A percentile compares a stretch with the other conserved stretches of the same genome.
These are phyloP conservation scores for Athripsodes cinereus DNA, from an alignment of 2,888 invertebrate species.

Conservation along the genomic window DNA sequence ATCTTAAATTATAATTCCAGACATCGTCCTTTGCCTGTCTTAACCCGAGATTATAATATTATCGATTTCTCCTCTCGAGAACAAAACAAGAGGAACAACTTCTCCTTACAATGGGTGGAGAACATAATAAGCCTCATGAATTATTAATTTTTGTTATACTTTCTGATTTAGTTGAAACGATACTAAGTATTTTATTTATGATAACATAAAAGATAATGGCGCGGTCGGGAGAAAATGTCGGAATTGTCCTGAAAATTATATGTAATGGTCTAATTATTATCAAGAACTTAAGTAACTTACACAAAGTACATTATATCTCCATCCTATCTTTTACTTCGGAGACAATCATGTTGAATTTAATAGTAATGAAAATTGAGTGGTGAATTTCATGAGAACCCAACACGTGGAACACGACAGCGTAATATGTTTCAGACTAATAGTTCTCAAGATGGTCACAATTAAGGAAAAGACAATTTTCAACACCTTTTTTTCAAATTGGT, in stretches of 20 bases:
- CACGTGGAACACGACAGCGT: too few species aligned
- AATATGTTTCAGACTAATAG: too few species aligned
- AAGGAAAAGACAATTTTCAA: too few species aligned
- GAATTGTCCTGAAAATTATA: not conserved
- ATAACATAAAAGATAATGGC: conserved; percentile 4
- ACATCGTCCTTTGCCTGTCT: not conserved
- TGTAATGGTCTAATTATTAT: not conserved
- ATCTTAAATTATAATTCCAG: too few species aligned
- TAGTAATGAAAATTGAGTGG: not conserved
- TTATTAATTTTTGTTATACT: conserved; percentile 6
- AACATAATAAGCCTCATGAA: conserved; percentile 4
- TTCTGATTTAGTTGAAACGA: conserved; percentile 4
- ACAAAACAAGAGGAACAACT: not conserved
- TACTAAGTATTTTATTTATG: conserved; percentile 5
- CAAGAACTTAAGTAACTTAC: not conserved
- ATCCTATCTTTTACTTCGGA: not conserved
- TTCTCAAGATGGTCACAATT: too few species aligned
- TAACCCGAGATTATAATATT: not conserved
- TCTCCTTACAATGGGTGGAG: not conserved
- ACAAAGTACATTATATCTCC: too few species aligned
- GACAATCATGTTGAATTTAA: not conserved
- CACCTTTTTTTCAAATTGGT: too few species aligned
- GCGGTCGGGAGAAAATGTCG: not conserved
- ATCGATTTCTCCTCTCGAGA: not conserved
- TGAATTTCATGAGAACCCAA: not conserved